Evolutionary conservation across 2,797 vertebrate species (phyloP).

Genomic region (Phoebastria nigripes): DNA sequence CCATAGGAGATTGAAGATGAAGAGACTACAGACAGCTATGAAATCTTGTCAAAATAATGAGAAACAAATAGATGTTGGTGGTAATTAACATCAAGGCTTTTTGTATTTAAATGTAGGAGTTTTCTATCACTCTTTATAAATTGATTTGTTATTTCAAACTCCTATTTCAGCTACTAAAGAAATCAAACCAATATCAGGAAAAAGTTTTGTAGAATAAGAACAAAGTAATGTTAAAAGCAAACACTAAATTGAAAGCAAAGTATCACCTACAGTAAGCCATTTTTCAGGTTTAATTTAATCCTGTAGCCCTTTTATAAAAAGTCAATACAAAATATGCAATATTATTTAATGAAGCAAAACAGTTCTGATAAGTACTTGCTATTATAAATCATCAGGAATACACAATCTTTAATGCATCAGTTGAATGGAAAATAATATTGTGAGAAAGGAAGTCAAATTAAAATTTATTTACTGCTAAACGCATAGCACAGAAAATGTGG

Average conservation of each 20-base stretch:
- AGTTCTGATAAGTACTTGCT: background rate
- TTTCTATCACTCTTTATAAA: background rate
- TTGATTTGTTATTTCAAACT: background rate
- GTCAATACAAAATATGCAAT: background rate
- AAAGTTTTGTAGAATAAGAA: background rate
- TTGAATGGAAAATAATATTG: conserved; percentile 18
- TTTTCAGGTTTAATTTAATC: background rate
- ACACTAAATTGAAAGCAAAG: background rate
- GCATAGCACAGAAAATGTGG: background rate
- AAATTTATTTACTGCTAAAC: conserved; percentile 17
- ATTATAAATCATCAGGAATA: conserved; percentile 15
- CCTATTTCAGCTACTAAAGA: background rate
- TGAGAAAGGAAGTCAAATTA: conserved; percentile 2
- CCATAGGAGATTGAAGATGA: background rate
- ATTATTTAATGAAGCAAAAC: conserved; percentile 28
- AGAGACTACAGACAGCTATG: background rate
- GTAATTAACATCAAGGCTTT: background rate
- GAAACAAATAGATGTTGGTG: background rate
- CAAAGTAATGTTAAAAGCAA: background rate
- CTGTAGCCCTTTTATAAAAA: background rate
- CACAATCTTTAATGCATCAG: background rate
- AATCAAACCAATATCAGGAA: background rate
- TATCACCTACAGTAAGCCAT: background rate
- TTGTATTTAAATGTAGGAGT: background rate
- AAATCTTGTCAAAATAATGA: background rate